Percentiles rank a stretch among this genome's conserved stretches.
Evolutionary conservation across 2,797 vertebrate genomes (phyloP).

Genomic region (Lacerta bilineata): DNA sequence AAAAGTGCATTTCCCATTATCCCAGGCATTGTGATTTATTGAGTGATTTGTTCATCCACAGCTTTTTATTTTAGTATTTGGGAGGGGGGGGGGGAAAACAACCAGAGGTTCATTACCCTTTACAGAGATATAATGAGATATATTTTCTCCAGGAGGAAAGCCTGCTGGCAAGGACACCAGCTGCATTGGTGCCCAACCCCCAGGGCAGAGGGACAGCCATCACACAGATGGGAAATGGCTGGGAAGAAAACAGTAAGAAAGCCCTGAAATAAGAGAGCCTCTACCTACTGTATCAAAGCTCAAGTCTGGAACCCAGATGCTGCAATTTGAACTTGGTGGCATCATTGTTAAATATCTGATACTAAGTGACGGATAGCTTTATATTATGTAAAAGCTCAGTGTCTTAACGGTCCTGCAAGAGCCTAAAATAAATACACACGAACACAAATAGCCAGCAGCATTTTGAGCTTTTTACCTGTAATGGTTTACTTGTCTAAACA

Average conservation of each 20-base stretch:
- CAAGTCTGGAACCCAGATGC: conserved; percentile 71
- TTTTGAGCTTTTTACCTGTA: conserved; percentile 64
- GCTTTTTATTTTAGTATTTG: not conserved
- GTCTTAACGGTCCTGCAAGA: conserved; percentile 57
- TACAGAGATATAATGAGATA: conserved; percentile 49
- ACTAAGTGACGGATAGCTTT: conserved; percentile 70
- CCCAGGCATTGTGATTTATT: conserved; percentile 34
- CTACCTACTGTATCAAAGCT: conserved; percentile 61
- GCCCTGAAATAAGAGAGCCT: conserved; percentile 63
- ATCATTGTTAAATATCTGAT: conserved; percentile 62
- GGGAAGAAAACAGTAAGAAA: conserved; percentile 75
- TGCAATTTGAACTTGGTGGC: conserved; percentile 63
- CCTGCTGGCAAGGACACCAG: conserved; percentile 60
- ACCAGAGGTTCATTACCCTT: conserved; percentile 21
- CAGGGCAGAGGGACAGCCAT: conserved; percentile 68
- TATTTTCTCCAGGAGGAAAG: conserved; percentile 61
- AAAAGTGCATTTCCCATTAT: conserved; percentile 17
- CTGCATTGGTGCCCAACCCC: conserved; percentile 61
- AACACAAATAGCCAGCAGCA: conserved; percentile 30
- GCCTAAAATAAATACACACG: conserved; percentile 67
- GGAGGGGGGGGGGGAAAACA: conserved; percentile 23
- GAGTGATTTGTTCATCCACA: not conserved
- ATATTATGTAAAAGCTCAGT: conserved; percentile 60
- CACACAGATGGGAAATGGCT: conserved; percentile 86
- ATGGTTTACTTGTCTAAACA: conserved; percentile 43